Evolutionary conservation across 2,888 invertebrate species (phyloP).

Genomic region (Patella pellucida): DNA sequence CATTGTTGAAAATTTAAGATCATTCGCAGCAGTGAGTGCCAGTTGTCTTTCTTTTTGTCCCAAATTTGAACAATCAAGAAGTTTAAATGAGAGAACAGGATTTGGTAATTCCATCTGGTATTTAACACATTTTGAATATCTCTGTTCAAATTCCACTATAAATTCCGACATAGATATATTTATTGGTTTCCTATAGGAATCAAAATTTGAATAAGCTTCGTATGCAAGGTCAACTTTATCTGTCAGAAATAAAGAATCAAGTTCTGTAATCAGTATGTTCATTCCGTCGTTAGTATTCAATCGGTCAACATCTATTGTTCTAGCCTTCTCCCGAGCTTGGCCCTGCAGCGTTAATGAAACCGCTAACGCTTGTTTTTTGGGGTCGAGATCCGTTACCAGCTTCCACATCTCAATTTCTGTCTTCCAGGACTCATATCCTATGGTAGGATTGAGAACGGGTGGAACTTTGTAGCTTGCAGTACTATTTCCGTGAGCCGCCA

Average conservation of each 20-base stretch:
- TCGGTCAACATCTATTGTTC: neutral
- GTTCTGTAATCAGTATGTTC: neutral
- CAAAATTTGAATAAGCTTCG: slow-evolving; percentile 6
- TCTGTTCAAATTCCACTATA: slow-evolving; percentile 7
- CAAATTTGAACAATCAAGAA: neutral
- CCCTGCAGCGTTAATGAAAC: neutral
- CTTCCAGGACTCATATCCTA: neutral
- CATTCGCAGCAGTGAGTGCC: neutral
- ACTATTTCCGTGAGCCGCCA: neutral
- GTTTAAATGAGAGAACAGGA: slow-evolving; percentile 12
- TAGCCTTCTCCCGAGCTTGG: neutral
- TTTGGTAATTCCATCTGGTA: slow-evolving; percentile 5
- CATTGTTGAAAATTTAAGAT: neutral
- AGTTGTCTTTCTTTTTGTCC: neutral
- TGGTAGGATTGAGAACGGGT: neutral
- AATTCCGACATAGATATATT: neutral
- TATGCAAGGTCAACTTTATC: neutral
- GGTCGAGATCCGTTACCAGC: neutral
- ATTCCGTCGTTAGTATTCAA: neutral
- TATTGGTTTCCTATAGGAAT: neutral
- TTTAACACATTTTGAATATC: neutral
- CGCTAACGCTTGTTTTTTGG: neutral
- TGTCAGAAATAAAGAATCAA: neutral
- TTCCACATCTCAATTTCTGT: neutral
- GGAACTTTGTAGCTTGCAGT: neutral